Conservation (phyloP, 1,140 invertebrate genomes). For the Periplaneta americana region DNA sequence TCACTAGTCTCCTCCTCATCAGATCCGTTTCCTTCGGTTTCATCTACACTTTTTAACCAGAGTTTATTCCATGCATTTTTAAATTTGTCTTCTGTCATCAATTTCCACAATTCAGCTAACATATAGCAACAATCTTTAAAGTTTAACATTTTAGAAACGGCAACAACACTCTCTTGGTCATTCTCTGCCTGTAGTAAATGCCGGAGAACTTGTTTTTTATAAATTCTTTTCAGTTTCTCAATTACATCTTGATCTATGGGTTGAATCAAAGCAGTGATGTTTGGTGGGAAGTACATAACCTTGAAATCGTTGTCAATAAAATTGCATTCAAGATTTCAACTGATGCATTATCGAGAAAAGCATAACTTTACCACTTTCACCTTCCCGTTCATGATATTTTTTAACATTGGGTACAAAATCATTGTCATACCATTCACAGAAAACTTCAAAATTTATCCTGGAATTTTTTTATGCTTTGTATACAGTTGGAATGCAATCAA, state of each 20-base stretch:
- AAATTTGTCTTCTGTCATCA: conserved; percentile 28
- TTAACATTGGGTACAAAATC: too few species aligned
- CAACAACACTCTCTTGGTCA: conserved; percentile 15
- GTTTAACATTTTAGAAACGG: conserved; percentile 22
- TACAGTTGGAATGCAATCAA: background rate
- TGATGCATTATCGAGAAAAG: background rate
- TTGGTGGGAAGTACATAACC: conserved; percentile 31
- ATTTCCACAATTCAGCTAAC: conserved; percentile 32
- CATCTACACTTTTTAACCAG: background rate
- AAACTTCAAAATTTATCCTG: background rate
- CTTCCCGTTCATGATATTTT: too few species aligned
- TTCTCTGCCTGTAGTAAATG: conserved; percentile 18
- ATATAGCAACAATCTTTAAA: conserved; percentile 29
- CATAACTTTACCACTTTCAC: too few species aligned
- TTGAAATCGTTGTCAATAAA: conserved; percentile 11
- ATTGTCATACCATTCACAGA: background rate
- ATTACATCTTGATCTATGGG: conserved; percentile 38
- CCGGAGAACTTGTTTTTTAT: conserved; percentile 19
- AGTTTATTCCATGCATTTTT: conserved; percentile 31
- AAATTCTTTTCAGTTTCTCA: conserved; percentile 7
- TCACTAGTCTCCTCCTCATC: background rate
- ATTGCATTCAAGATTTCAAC: conserved; percentile 2
- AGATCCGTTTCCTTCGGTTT: background rate
- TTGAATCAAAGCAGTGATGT: conserved; percentile 36
- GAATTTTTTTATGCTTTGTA: conserved; percentile 5